Base-by-base conservation (phyloP, 1,140 invertebrate genomes). In the Papilio machaon region DNA sequence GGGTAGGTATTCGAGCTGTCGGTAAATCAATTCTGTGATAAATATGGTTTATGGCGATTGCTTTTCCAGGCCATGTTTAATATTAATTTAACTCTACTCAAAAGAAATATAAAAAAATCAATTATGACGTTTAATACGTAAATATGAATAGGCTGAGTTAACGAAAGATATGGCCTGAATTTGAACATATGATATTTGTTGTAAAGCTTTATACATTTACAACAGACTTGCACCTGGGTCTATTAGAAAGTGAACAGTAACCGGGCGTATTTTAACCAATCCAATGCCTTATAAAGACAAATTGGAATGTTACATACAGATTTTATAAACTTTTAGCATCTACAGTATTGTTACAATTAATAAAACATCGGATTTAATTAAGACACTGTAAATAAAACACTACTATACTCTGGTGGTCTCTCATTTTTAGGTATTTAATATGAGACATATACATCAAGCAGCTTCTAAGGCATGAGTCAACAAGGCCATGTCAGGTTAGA, bases 231-330 rank as follows among this genome's bases (percentile, higher is more conserved):
- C 30, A 38, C 64, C 64, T 70, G 30, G 3, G 11, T 70, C 60
- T 70, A 35, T 35, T 70, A 70, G 64, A 70, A 70, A 70, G 64
- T 70, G 11, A 70, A 70, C 64, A 15, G 64, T 35, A 70, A 70
- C 64, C 64, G 64, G 64, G 64, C 64, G 64, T 35, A 70, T 70
- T 70, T 38, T 70, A 70, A 15, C 64, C 64, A 67, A 35, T 67
- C 64, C 11, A 70, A 35, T 70, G 15, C 64, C 64, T 35, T 35
- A 70, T 67, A 70, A 1, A 70, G 64, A 35, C 15, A 70, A 70
- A 70, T 15, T 70, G 64, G 64, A 70, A 70, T 70, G 30, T 70
- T 38, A 30, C 64, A 15, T 70, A 35, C 64, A 70, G 35, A 70
- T 70, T 10, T 15, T 38, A 11, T 70, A 2, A 70, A 70, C 13